Base-by-base conservation (phyloP, 1,140 invertebrate species). In the Zaprionus tsacasi region DNA sequence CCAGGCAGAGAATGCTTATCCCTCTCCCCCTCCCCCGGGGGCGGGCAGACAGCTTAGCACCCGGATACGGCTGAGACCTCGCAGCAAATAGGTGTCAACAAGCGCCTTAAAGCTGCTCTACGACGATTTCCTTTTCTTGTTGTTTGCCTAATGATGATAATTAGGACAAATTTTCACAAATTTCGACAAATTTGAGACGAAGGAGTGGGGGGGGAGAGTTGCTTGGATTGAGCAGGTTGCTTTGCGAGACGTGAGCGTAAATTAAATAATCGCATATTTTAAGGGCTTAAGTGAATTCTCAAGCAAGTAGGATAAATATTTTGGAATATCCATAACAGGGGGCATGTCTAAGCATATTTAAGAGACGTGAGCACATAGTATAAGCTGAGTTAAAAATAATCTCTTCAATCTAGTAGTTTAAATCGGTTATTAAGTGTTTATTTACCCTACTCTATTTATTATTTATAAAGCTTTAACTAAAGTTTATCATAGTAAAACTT, bases 41-140 rank as follows among this genome's bases (percentile, higher is more conserved):
- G 15, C n/a, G 45, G 45, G 45, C 45, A 50, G 45, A 50, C 59
- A 40, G 56, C 66, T 69, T 60, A 64, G 40, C 59, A 58, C 45
- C 35, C 59, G 72, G 67, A 81, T 67, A 61, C n/a, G 25, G 27
- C 35, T 21, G 45, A 61, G 45, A 50, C 66, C n/a, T 30, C 57
- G 35, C 27, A 38, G 33, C 45, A 50, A 21, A 7, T 60, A 65
- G 64, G 77, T 82, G 81, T 85, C 80, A 83, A 80, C 64, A 79
- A 82, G 64, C 80, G 81, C 43, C 81, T 74, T 43, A 72, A 82
- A 83, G 70, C 79, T 81, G 81, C 64, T 82, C 81, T 76, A 80
- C 82, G 74, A 80, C 82, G 74, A 80, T 73, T 80, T 66, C 52
- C 68, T 58, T 21, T 52, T 59, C 38, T 58, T 75, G 63, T 60